Evolutionary conservation across 2,888 invertebrate genomes (phyloP).

Genomic region (Diarsia dahlii): DNA sequence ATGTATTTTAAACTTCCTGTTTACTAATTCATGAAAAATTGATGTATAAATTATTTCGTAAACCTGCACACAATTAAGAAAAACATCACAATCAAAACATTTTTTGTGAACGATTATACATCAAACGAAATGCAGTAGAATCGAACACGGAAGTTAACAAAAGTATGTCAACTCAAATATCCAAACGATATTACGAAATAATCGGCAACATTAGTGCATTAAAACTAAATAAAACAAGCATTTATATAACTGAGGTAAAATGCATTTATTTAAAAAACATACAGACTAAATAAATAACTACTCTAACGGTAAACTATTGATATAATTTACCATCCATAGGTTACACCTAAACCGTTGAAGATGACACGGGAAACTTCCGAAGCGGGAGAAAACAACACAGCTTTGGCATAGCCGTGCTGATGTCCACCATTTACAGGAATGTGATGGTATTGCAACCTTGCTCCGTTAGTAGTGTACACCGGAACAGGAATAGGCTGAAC

Average conservation of each 20-base stretch:
- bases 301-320: slow-evolving; percentile 12
- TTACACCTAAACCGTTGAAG: slow-evolving; percentile 89
- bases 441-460: slow-evolving; percentile 35
- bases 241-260: slow-evolving; percentile 45
- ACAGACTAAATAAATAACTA: slow-evolving; percentile 48
- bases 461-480: neutral
- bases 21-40: neutral
- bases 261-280: slow-evolving; percentile 37
- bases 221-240: slow-evolving; percentile 34
- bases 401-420: slow-evolving; percentile 48
- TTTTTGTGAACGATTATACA: neutral
- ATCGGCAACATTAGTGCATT: slow-evolving; percentile 17
- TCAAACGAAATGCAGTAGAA: neutral
- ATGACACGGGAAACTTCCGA: slow-evolving; percentile 88
- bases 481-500: slow-evolving; percentile 27
- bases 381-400: slow-evolving; percentile 63
- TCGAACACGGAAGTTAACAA: slow-evolving; percentile 31
- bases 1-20: neutral
- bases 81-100: no score
- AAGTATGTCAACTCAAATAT: slow-evolving; percentile 33
- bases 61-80: neutral
- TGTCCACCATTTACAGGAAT: slow-evolving; percentile 24
- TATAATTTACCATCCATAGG: slow-evolving; percentile 74
- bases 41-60: neutral
- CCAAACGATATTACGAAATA: slow-evolving; percentile 20